phyloP scores from a whole-genome alignment of 2,888 invertebrate species.

The Leptinotarsa haldemani region DNA sequence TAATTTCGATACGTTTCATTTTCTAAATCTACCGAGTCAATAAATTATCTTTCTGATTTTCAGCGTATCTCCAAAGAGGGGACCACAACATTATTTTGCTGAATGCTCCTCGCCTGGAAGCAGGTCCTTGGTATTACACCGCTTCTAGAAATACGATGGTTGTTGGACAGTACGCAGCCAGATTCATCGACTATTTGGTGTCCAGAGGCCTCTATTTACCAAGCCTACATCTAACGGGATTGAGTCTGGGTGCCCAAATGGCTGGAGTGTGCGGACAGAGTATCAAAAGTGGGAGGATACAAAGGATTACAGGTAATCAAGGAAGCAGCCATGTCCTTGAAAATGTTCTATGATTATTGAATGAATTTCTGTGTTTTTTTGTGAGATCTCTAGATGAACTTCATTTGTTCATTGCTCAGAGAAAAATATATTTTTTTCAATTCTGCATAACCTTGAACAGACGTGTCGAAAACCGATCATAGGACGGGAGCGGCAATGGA shows the following conservation, averaged over 20 bases:
- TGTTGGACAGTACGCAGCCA: conserved; percentile 71
- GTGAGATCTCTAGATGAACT: too few species aligned
- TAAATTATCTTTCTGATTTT: too few species aligned
- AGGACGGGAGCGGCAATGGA: too few species aligned
- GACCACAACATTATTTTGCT: conserved; percentile 72
- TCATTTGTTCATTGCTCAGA: too few species aligned
- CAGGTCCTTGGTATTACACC: conserved; percentile 74
- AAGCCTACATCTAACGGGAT: conserved; percentile 71
- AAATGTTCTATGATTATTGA: too few species aligned
- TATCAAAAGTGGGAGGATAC: conserved; percentile 69
- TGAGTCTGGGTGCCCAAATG: conserved; percentile 74
- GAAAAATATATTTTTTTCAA: too few species aligned
- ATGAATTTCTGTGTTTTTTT: too few species aligned
- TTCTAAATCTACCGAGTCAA: too few species aligned
- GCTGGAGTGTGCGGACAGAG: conserved; percentile 74
- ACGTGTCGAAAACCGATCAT: too few species aligned
- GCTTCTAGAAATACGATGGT: conserved; percentile 71
- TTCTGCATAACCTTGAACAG: too few species aligned
- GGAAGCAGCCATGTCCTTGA: neutral
- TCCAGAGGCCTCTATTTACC: conserved; percentile 70
- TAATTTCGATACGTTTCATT: too few species aligned
- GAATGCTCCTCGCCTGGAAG: conserved; percentile 70
- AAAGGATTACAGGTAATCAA: conserved; percentile 70
- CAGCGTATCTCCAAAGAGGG: conserved; percentile 71
- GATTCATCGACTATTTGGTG: conserved; percentile 72